Conservation (phyloP, 2,888 invertebrate genomes). For the Dendrolimus pini region DNA sequence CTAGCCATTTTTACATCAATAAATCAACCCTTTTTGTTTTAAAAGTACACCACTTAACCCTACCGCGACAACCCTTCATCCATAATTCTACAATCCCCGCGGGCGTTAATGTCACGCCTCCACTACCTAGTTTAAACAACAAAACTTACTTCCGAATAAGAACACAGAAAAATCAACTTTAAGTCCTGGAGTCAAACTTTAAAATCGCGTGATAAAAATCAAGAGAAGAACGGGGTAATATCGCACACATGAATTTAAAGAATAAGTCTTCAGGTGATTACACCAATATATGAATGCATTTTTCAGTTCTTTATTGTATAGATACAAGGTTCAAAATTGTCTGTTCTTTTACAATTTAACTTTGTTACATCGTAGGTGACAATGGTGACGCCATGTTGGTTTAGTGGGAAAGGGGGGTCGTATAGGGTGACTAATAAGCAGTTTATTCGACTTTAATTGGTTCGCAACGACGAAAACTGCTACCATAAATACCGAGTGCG, state of each 20-base stretch:
- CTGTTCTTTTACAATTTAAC: slow-evolving; percentile 12
- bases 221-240: slow-evolving; percentile 49
- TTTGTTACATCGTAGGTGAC: slow-evolving; percentile 59
- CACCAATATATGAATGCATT: slow-evolving; percentile 17
- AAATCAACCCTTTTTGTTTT: slow-evolving; percentile 35
- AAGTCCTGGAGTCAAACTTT: slow-evolving; percentile 11
- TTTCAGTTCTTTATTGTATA: slow-evolving; percentile 21
- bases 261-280: slow-evolving; percentile 58
- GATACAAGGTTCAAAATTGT: slow-evolving; percentile 21
- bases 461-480: slow-evolving; percentile 54
- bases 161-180: slow-evolving; percentile 21
- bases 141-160: slow-evolving; percentile 22
- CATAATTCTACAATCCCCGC: slow-evolving; percentile 62
- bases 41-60: slow-evolving; percentile 60
- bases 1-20: slow-evolving; percentile 55
- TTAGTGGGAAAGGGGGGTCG: slow-evolving; percentile 49
- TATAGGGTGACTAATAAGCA: slow-evolving; percentile 65
- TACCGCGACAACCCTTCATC: slow-evolving; percentile 62
- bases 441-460: slow-evolving; percentile 70
- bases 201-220: slow-evolving; percentile 13
- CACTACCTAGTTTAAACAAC: slow-evolving; percentile 54
- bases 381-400: slow-evolving; percentile 72
- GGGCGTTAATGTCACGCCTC: slow-evolving; percentile 74
- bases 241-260: slow-evolving; percentile 53
- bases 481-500: slow-evolving; percentile 31